Evolutionary conservation across 2,113 vertebrate genomes (phyloP).

Genomic region (Oriolus oriolus): DNA sequence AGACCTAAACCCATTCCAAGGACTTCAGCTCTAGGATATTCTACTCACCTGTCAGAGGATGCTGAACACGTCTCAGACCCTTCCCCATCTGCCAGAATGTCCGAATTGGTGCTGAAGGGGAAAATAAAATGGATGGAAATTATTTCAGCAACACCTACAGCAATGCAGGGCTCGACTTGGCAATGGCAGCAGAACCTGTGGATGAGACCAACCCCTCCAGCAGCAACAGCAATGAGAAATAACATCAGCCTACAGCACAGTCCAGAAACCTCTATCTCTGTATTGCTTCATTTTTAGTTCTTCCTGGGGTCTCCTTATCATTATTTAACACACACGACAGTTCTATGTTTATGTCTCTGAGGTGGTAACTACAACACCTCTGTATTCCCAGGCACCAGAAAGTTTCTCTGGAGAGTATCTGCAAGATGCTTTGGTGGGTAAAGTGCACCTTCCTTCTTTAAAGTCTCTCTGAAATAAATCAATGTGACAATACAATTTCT

Average conservation of each 20-base stretch:
- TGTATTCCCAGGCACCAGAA: background rate
- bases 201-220: background rate
- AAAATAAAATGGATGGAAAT: background rate
- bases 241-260: background rate
- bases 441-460: background rate
- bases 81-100: slow-evolving; percentile 73
- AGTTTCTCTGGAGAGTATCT: background rate
- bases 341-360: background rate
- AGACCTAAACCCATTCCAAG: background rate
- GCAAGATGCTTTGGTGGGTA: background rate
- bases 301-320: background rate
- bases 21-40: background rate
- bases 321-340: background rate
- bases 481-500: background rate
- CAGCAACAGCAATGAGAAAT: background rate
- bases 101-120: slow-evolving; percentile 73
- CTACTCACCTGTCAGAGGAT: slow-evolving; percentile 63
- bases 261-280: background rate
- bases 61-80: slow-evolving; percentile 13
- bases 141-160: background rate
- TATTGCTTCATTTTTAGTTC: background rate
- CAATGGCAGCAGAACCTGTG: background rate
- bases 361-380: background rate
- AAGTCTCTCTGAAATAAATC: background rate
- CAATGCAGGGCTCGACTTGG: background rate